Evolutionary conservation across 1,140 invertebrate species (phyloP).

Genomic region (Drosophila nebulosa): DNA sequence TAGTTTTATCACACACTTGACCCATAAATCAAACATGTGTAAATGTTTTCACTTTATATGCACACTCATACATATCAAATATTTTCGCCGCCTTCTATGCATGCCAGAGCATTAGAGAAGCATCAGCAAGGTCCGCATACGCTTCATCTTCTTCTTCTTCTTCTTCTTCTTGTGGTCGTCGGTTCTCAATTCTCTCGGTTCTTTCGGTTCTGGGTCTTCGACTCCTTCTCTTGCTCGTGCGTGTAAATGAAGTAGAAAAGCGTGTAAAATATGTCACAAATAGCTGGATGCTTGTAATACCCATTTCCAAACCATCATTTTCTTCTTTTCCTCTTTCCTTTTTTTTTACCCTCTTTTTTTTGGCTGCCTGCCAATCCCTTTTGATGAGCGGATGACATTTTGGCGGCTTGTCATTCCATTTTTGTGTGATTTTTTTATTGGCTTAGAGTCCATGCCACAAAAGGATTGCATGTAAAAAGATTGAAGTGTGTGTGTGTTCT

Average conservation of each 20-base stretch:
- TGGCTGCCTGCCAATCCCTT: slow-evolving; percentile 52
- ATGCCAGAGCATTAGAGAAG: slow-evolving; percentile 14
- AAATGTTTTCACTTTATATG: slow-evolving; percentile 79
- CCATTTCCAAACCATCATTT: slow-evolving; percentile 28
- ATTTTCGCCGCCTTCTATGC: slow-evolving; percentile 59
- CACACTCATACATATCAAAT: slow-evolving; percentile 68
- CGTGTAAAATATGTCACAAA: slow-evolving; percentile 76
- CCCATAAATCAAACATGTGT: slow-evolving; percentile 79
- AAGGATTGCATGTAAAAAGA: neutral
- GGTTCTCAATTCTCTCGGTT: too few species aligned
- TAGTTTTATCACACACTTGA: slow-evolving; percentile 79
- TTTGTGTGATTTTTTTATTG: slow-evolving; percentile 60
- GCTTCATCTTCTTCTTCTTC: neutral
- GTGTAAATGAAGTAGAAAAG: slow-evolving; percentile 65
- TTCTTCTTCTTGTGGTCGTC: neutral
- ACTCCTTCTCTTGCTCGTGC: slow-evolving; percentile 42
- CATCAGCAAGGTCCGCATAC: slow-evolving; percentile 23
- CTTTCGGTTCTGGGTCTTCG: neutral
- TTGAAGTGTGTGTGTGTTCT: neutral
- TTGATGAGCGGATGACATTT: slow-evolving; percentile 64
- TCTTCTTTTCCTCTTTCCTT: neutral
- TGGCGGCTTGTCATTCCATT: slow-evolving; percentile 56
- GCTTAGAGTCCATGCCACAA: slow-evolving; percentile 35
- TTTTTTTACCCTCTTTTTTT: slow-evolving; percentile 2
- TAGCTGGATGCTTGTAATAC: slow-evolving; percentile 48